Percentiles rank a stretch among this genome's conserved stretches.
phyloP scores from a whole-genome alignment of 2,797 vertebrate species.

The Crypturellus tataupa region DNA sequence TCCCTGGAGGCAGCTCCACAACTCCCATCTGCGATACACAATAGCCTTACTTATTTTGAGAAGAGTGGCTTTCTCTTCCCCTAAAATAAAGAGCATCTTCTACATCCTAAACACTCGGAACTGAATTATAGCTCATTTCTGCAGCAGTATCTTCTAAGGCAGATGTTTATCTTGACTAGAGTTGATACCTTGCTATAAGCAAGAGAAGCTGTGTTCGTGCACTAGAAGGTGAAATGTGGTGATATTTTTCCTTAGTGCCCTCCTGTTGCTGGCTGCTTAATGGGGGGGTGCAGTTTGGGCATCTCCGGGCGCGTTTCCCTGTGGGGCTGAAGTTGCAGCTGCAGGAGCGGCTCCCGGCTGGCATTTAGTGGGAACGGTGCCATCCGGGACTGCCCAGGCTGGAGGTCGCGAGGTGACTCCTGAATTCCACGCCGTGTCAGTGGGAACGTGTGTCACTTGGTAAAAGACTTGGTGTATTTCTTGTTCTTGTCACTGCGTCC shows the following conservation, averaged over 20 bases:
- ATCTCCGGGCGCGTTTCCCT: fast-evolving
- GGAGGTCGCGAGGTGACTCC: neutral
- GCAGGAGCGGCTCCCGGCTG: neutral
- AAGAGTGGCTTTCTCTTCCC: neutral
- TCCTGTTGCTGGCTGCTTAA: constrained; percentile 21
- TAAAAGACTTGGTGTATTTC: neutral
- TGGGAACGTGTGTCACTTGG: neutral
- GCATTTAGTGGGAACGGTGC: neutral
- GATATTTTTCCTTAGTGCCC: neutral
- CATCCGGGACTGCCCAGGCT: neutral
- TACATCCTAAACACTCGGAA: neutral
- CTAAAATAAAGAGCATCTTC: neutral
- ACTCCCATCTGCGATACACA: neutral
- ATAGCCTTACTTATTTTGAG: neutral
- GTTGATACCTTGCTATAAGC: constrained; percentile 1
- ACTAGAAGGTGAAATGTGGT: constrained; percentile 39
- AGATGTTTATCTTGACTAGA: constrained; percentile 28
- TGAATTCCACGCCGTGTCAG: neutral
- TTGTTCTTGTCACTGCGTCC: neutral
- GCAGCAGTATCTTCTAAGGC: neutral
- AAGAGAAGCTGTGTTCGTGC: neutral
- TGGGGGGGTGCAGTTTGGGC: neutral
- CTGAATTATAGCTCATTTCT: constrained; percentile 4
- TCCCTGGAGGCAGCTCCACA: neutral
- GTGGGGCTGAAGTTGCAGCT: neutral